Evolutionary conservation across 2,113 vertebrate genomes (phyloP), one percentile per base, ranked within the genome.

Genomic region (Dipodomys stephensi): DNA sequence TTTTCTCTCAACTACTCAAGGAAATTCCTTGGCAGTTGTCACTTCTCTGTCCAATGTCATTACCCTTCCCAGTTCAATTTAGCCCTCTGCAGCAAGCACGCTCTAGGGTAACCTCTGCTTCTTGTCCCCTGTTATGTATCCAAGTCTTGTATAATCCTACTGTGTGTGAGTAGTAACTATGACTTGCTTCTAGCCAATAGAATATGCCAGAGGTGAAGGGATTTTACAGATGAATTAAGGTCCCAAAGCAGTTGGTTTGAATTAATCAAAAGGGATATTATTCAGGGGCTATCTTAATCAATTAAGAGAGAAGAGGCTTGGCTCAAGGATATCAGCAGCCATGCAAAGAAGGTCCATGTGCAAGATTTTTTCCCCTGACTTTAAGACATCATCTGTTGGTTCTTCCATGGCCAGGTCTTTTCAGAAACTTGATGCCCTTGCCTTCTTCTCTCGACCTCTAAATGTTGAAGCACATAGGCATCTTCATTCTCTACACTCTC

Each of bases 191-290:
- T 74, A 46, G n/a, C 25, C 62, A 81, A 23, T 39, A 62, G 32
- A 83, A 79, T 80, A 68, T 35, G 65, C 22, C 60, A 74, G 78
- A 84, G 10, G 11, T 67, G 27, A 87, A 80, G 27, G 64, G 53
- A 64, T 84, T 89, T 77, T 89, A 62, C 32, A 62, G 60, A 80
- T 87, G 39, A 90, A 68, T 85, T 92, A 73, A 78, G 65, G 25
- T 79, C 30, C 30, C 30, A 18, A 80, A 91, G 57, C 79, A 39
- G 44, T 35, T 85, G 71, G 68, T 92, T 94, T 90, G 30, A 88
- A 27, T 96, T 82, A 80, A 71, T 92, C 30, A 82, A 27, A 68
- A 92, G n/a, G 12, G 2, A 53, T 7, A 88, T 92, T 91, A 79
- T 72, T 72, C 78, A 49, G 30, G 30, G 8, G 35, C 30, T 62